Base-by-base conservation (phyloP, 2,888 invertebrate species). In the Oscheius sp. region DNA sequence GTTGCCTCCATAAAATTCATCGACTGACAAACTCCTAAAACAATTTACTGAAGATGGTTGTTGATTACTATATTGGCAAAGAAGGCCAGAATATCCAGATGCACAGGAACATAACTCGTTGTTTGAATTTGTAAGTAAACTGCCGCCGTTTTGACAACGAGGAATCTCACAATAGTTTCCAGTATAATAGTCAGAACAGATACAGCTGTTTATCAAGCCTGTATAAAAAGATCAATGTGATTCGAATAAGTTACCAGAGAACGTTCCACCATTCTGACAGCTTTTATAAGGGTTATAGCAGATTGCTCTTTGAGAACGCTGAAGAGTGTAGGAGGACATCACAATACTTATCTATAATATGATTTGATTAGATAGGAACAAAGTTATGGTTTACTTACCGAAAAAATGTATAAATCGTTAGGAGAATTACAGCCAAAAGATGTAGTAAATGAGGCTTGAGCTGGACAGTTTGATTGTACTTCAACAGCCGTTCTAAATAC, bases 1-100 rank as follows among this genome's bases (percentile, higher is more conserved):
- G 54, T 36, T 30, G 54, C 54, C 20, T 32, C 54, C 54, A 54
- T 54, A 20, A 32, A 54, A 36, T 54, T 54, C 32, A 54, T 32
- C 5, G 30, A 30, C 6, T 28, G 20, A 36, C 54, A 54, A 17
- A 33, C 20, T n/a, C 36, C 54, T 54, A 32, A 33, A n/a, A 47
- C 4, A 9, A 4, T 22, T 4, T 24, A 30, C 17, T 2, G 6
- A 32, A 14, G 22, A 2, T 26, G 9, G 36, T 9, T 12, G 28
- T 22, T 17, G 5, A 1, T 32, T 54, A 54, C 54, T n/a, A 4
- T 32, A n/a, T 54, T 54, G 32, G 20, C 54, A 54, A 12, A 32
- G n/a, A 32, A 33, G 4, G 14, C 54, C 54, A n/a, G 54, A 17
- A 36, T 33, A 54, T 1, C 33, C 32, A 9, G 17, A 6, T 8